A percentile compares a stretch with the other conserved stretches of the same genome.
Evolutionary conservation across 2,888 invertebrate genomes (phyloP).

Genomic region (Thymelicus sylvestris): DNA sequence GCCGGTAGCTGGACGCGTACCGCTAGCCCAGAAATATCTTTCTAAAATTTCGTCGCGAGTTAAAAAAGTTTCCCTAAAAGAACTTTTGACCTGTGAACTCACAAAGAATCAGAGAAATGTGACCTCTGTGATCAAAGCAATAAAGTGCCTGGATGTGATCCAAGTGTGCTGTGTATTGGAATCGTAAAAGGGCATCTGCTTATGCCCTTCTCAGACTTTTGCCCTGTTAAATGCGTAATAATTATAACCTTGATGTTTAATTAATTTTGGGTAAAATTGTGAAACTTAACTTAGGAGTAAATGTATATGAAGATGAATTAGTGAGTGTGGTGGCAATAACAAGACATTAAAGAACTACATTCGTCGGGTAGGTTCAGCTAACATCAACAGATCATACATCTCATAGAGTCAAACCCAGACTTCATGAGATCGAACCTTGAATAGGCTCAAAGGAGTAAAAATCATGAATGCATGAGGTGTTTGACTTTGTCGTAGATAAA

Average conservation of each 20-base stretch:
- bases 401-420: background rate
- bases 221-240: background rate
- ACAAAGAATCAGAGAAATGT: conserved; percentile 42
- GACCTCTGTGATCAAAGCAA: conserved; percentile 49
- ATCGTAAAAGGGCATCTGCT: conserved; percentile 56
- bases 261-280: background rate
- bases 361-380: background rate
- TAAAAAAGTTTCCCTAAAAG: background rate
- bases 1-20: conserved; percentile 49
- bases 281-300: background rate
- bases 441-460: no score
- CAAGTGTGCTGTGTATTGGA: conserved; percentile 68
- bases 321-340: background rate
- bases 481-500: no score
- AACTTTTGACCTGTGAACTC: background rate
- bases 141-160: conserved; percentile 62
- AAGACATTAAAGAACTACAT: background rate
- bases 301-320: background rate
- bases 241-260: background rate
- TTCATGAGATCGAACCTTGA: no score
- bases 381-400: background rate
- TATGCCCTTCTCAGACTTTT: conserved; percentile 57
- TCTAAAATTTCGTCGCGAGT: conserved; percentile 11
- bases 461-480: no score
- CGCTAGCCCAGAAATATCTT: conserved; percentile 37